These are phyloP conservation scores for Trididemnum miniatum DNA, from an alignment of 23 tunicate genomes.

Conservation along the genomic window DNA sequence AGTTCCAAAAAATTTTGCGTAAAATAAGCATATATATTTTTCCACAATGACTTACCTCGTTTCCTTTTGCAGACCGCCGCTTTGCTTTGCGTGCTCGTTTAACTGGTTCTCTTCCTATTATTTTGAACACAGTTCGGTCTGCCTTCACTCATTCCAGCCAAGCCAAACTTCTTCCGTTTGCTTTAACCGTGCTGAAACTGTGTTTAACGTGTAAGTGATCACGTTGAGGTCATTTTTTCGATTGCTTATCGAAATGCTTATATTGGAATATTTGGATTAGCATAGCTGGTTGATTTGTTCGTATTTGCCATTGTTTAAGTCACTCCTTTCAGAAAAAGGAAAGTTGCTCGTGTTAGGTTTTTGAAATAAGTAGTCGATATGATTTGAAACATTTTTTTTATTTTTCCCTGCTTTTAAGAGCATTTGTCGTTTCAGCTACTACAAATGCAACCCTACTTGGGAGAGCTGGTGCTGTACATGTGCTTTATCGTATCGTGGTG, in stretches of 20 bases:
- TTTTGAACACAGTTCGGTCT: constrained; percentile 77
- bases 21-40: too few relatives aligned
- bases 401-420: too few relatives aligned
- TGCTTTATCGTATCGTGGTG: constrained; percentile 45
- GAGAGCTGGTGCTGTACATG: constrained; percentile 83
- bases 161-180: constrained; percentile 36
- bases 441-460: constrained; percentile 79
- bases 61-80: constrained; percentile 63
- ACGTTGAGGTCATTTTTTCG: not conserved
- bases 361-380: too few relatives aligned
- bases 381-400: too few relatives aligned
- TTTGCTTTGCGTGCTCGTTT: constrained; percentile 86
- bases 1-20: too few relatives aligned
- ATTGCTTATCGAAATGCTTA: too few relatives aligned
- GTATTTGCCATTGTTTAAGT: not conserved
- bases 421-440: constrained; percentile 40
- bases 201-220: constrained; percentile 60
- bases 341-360: too few relatives aligned
- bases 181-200: constrained; percentile 51
- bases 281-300: too few relatives aligned
- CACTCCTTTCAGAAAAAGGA: too few relatives aligned
- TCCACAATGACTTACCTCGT: too few relatives aligned
- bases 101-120: constrained; percentile 67
- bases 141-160: constrained; percentile 40
- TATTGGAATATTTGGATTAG: too few relatives aligned